Base-by-base conservation (phyloP, 1,140 invertebrate genomes). In the Cryptotermes secundus region DNA sequence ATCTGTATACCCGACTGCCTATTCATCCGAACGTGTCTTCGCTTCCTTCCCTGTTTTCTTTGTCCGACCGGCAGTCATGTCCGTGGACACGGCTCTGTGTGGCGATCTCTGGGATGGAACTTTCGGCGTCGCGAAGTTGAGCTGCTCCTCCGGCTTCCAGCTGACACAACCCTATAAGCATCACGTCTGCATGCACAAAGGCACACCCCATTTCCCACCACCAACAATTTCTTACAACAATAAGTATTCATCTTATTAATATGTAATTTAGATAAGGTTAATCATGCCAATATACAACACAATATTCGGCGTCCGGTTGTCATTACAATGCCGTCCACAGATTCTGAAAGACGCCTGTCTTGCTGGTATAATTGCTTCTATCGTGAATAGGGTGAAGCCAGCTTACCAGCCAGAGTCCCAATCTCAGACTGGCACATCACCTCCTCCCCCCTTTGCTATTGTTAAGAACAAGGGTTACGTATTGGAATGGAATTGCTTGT, bases 201-300 rank as follows among this genome's bases (percentile, higher is more conserved):
- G 72, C n/a, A 35, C 79, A 6, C 12, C 16, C 14, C 16, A 38
- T 81, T 38, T 19, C 34, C 34, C 80, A 1, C 34, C 80, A n/a
- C n/a, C n/a, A n/a, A n/a, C n/a, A n/a, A n/a, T n/a, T n/a, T n/a
- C n/a, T n/a, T n/a, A n/a, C n/a, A n/a, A n/a, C n/a, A n/a, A n/a
- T n/a, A n/a, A n/a, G n/a, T n/a, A n/a, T n/a, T n/a, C n/a, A n/a
- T n/a, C n/a, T n/a, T n/a, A n/a, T n/a, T n/a, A n/a, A n/a, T n/a
- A n/a, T n/a, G n/a, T 45, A 53, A 84, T 81, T 53, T n/a, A 84
- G 42, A 84, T 82, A 84, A 53, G 38, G 14, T 84, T 84, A 82
- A 84, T 84, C 84, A 79, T 34, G 22, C 19, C 80, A 81, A 34
- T 79, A 65, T 83, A 83, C 83, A 79, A 42, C 12, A 42, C 38